Base-by-base conservation (phyloP, 2,113 vertebrate genomes). In the Phasianus colchicus region DNA sequence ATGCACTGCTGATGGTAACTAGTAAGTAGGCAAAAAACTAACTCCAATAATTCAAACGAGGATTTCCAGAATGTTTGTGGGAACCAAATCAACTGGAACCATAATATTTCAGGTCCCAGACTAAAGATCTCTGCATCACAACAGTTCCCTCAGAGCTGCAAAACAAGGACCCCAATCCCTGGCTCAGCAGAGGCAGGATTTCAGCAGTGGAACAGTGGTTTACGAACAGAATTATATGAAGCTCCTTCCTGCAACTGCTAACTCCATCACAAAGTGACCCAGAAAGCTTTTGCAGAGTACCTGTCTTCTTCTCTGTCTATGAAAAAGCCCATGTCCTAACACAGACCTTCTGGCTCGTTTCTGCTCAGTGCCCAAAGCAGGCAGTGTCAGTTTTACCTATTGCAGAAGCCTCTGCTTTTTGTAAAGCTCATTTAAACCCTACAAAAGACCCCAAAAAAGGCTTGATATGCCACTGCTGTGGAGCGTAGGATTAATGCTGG, bases 401-500 rank as follows among this genome's bases (percentile, higher is more conserved):
- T 58, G 74, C 86, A 91, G 66, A 75, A 5, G 11, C 60, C 66
- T 43, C 15, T 71, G 63, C 70, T 91, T 81, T 91, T 83, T 69
- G 64, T 77, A 70, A 83, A 64, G 76, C 76, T 94, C 54, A 43
- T 57, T 76, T 92, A 91, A 92, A 52, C 17, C 36, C 48, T 64
- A 58, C 8, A 89, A 83, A 79, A 92, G 84, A 81, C 54, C 91
- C 80, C 63, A 54, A 83, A 83, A 67, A 85, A 91, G 85, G 89
- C 57, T 81, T 43, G 61, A 81, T 77, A 91, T 47, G 13, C 74
- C 11, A 1, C 15, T 90, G 58, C 78, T 83, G 89, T 64, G 86
- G 79, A 3, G 13, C 79, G 85, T 1, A 36, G 94, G 91, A 94
- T 96, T 96, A 92, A 74, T 14, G n/a, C 20, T n/a, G 83, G 95